phyloP scores from a whole-genome alignment of 2,888 invertebrate species.

The Nycteola revayana region DNA sequence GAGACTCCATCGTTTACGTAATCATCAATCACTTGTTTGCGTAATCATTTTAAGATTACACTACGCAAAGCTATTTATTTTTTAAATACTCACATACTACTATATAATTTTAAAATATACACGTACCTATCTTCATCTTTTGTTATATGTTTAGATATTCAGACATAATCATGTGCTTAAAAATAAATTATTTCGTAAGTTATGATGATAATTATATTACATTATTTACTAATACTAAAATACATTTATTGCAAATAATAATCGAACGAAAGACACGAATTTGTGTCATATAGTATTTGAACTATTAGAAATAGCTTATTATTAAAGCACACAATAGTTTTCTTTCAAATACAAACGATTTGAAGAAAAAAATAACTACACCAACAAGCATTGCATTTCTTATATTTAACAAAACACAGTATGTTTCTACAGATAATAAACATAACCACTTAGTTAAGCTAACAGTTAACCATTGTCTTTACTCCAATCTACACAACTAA shows the following conservation, averaged over 20 bases:
- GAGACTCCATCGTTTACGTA: too few species aligned
- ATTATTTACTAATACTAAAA: not conserved
- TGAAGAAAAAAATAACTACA: not conserved
- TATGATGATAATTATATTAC: too few species aligned
- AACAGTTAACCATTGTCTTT: constrained; percentile 1
- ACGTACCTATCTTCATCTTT: too few species aligned
- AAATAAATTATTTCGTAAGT: not conserved
- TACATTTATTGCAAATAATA: not conserved
- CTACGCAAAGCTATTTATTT: too few species aligned
- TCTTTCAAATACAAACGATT: too few species aligned
- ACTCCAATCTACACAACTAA: too few species aligned
- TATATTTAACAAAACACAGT: constrained; percentile 22
- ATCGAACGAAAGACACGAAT: not conserved
- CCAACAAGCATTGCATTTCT: constrained; percentile 7
- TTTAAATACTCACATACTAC: too few species aligned
- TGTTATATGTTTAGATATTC: too few species aligned
- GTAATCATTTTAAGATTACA: too few species aligned
- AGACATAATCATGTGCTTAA: too few species aligned
- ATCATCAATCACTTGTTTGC: too few species aligned
- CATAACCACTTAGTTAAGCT: constrained; percentile 30
- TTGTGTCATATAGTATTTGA: not conserved
- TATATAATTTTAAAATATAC: too few species aligned
- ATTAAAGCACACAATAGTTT: not conserved
- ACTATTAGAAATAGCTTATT: not conserved
- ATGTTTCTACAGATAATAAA: constrained; percentile 4